Evolutionary conservation across 2,113 vertebrate species (phyloP).

Genomic region (Cyanistes caeruleus): DNA sequence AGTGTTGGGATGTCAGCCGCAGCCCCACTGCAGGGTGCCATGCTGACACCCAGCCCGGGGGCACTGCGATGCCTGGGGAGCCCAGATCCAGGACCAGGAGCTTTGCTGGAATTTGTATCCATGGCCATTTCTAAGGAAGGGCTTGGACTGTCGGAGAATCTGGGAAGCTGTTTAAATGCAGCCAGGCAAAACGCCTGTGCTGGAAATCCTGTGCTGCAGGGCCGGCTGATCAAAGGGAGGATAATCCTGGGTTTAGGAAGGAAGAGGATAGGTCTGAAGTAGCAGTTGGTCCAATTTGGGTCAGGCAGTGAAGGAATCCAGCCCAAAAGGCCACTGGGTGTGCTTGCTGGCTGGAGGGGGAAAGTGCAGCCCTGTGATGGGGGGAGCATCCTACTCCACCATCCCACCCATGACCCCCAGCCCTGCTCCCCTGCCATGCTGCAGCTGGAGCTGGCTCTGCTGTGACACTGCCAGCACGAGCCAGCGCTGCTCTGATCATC

Average conservation of each 20-base stretch:
- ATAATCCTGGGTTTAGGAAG: slow-evolving; percentile 64
- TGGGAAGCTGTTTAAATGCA: slow-evolving; percentile 59
- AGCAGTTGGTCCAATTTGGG: slow-evolving; percentile 67
- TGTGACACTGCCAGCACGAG: not conserved
- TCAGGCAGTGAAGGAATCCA: slow-evolving; percentile 55
- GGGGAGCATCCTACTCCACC: not conserved
- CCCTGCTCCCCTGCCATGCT: accelerated
- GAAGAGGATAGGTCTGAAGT: slow-evolving; percentile 61
- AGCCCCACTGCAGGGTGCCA: not conserved
- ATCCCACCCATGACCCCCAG: not conserved
- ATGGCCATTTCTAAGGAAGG: not conserved
- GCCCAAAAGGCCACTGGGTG: not conserved
- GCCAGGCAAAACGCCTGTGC: slow-evolving; percentile 52
- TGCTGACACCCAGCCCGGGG: not conserved
- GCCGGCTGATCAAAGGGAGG: slow-evolving; percentile 65
- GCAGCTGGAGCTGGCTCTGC: not conserved
- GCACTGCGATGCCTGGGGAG: not conserved
- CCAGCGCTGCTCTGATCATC: accelerated
- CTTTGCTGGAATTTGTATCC: not conserved
- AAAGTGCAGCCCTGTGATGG: accelerated
- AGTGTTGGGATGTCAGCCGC: not conserved
- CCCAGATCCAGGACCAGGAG: not conserved
- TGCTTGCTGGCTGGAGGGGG: not conserved
- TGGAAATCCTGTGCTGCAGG: slow-evolving; percentile 65
- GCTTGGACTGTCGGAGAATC: not conserved